These are phyloP conservation scores for Cyprinodon variegatus DNA, from an alignment of 2,113 vertebrate genomes.

Conservation along the genomic window DNA sequence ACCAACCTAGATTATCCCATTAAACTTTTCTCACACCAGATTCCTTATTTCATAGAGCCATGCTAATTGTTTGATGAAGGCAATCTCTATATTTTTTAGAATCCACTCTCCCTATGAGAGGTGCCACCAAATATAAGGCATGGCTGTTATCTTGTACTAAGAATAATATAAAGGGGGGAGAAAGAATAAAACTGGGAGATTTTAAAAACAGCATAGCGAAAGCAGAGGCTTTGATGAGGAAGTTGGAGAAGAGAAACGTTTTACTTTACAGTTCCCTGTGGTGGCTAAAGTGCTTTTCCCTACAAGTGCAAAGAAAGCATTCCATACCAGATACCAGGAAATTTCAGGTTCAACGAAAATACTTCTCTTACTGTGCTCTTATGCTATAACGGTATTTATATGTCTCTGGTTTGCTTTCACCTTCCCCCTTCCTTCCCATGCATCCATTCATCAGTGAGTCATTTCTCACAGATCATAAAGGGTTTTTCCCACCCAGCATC, in stretches of 20 bases:
- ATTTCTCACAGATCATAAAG: neutral
- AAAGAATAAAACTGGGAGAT: slow-evolving; percentile 11
- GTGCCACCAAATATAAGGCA: slow-evolving; percentile 19
- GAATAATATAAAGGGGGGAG: neutral
- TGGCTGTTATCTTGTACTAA: slow-evolving; percentile 29
- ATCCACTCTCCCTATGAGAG: slow-evolving; percentile 7
- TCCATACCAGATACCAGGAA: slow-evolving; percentile 3
- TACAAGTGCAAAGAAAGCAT: slow-evolving; percentile 10
- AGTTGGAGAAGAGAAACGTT: neutral
- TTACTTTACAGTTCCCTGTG: neutral
- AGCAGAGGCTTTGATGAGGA: slow-evolving; percentile 27
- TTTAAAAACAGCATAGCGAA: slow-evolving; percentile 13
- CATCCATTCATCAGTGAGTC: neutral
- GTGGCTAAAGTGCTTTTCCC: slow-evolving; percentile 25
- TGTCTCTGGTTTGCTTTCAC: slow-evolving; percentile 16
- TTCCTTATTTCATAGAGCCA: slow-evolving; percentile 3
- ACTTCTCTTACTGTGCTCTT: neutral
- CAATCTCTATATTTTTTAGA: slow-evolving; percentile 11
- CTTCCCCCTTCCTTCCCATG: neutral
- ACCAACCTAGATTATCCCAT: neutral
- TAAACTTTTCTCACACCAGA: neutral
- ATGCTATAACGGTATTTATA: neutral
- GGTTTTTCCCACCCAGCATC: neutral
- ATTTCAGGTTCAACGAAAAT: slow-evolving; percentile 25
- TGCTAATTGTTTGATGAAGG: slow-evolving; percentile 7